Conservation (phyloP, 2,113 vertebrate genomes). For the Rostratula benghalensis region DNA sequence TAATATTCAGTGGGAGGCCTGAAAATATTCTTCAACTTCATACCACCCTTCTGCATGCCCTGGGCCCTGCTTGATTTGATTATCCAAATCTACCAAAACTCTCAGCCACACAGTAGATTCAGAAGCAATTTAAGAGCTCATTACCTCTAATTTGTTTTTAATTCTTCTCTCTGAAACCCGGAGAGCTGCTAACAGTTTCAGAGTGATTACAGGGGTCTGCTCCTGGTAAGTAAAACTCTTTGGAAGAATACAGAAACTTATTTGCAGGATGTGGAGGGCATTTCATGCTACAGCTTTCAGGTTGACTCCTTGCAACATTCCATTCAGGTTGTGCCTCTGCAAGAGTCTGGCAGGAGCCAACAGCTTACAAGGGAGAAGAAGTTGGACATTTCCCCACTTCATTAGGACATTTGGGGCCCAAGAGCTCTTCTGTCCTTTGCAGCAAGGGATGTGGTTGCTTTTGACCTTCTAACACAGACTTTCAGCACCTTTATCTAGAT, state of each 20-base stretch:
- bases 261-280: background rate
- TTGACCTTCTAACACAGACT: background rate
- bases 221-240: background rate
- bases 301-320: background rate
- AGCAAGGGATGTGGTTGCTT: background rate
- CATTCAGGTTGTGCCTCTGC: background rate
- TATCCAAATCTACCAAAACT: conserved; percentile 32
- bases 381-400: background rate
- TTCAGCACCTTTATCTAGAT: background rate
- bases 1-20: background rate
- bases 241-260: background rate
- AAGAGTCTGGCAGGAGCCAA: background rate
- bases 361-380: background rate
- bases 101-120: conserved; percentile 5
- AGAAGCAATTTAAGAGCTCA: conserved; percentile 54
- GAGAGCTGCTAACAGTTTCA: background rate
- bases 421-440: background rate
- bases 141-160: conserved; percentile 64
- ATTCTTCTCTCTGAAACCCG: conserved; percentile 40
- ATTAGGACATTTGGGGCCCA: background rate
- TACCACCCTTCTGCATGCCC: background rate
- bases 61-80: background rate
- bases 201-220: background rate
- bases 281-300: background rate
- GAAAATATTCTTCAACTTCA: background rate